Evolutionary conservation across 2,888 invertebrate genomes (phyloP), one percentile per base, ranked within the genome.

Genomic region (Acleris literana): DNA sequence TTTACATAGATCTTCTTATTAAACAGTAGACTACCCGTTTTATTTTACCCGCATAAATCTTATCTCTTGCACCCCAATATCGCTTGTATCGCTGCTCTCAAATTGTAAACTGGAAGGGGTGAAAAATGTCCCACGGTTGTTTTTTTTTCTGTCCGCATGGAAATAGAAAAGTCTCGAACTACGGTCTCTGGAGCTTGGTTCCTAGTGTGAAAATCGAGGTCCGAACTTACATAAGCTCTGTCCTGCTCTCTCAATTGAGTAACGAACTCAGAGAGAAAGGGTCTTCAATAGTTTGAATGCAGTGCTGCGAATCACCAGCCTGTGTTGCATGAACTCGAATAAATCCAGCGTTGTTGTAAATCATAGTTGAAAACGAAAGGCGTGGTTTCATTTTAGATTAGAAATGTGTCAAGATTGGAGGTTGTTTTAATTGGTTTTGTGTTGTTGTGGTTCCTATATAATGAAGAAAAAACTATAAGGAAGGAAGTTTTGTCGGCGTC

Each of bases 101-200:
- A 81, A 81, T 77, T 76, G 74, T 72, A 72, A 77, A 78, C 78
- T 75, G 76, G 78, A 72, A 76, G 74, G 73, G 78, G 82, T 83
- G 83, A 83, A 83, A 83, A 83, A 83, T 83, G 80, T 80, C 76
- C 80, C 64, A 70, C 71, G 71, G 76, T 76, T 76, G 77, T 81
- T 81, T 77, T 79, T n/a, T 72, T 72, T 56, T 25, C 13, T 68
- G 71, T 71, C 76, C 72, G 76, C 78, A 75, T 76, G 75, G 72
- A 75, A 79, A 80, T 74, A 73, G 76, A 68, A 69, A 68, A 63
- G 72, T 77, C 55, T 29, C 54, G 18, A 51, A 64, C 60, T 53
- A 7, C 18, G 18, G 20, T 51, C 39, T 22, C 48, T 29, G 17
- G 48, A 59, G 53, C 49, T 16, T 13, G 13, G 11, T 11, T 33